These are phyloP conservation scores for Poeciliopsis occidentalis DNA, from an alignment of 2,113 vertebrate species.

Conservation along the genomic window DNA sequence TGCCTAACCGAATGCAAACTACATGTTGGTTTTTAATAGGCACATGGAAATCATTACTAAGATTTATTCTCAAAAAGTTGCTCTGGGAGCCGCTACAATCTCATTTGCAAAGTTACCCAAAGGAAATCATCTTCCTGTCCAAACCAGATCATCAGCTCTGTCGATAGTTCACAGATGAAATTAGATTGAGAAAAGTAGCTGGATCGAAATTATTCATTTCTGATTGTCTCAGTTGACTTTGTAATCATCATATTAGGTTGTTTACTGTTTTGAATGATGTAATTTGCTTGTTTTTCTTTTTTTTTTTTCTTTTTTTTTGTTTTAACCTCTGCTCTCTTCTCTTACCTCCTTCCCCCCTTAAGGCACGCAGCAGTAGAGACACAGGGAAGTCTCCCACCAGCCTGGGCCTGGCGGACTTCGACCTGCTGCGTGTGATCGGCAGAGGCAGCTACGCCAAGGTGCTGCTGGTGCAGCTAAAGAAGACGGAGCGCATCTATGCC, in stretches of 20 bases:
- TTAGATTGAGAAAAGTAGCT: conserved; percentile 4
- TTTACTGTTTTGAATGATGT: conserved; percentile 2
- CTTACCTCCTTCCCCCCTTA: conserved; percentile 46
- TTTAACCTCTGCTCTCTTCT: too few relatives aligned
- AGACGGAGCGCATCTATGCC: conserved; percentile 97
- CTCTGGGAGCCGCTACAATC: conserved; percentile 18
- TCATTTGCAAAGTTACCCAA: conserved; percentile 47
- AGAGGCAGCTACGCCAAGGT: conserved; percentile 99
- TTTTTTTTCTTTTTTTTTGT: too few relatives aligned
- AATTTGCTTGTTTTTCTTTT: neutral
- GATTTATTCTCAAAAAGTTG: conserved; percentile 38
- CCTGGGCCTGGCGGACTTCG: conserved; percentile 94
- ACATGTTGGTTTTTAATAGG: conserved; percentile 40
- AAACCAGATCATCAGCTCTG: conserved; percentile 17
- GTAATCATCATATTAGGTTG: neutral
- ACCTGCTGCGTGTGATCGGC: conserved; percentile 95
- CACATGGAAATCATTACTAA: conserved; percentile 31
- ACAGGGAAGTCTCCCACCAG: conserved; percentile 93
- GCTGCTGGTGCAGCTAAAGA: conserved; percentile 93
- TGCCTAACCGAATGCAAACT: conserved; percentile 17
- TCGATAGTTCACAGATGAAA: conserved; percentile 24
- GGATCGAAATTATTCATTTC: conserved; percentile 8
- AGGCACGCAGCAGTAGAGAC: conserved; percentile 93
- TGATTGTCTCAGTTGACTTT: conserved; percentile 11
- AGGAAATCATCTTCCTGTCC: conserved; percentile 44